A percentile compares a stretch with the other conserved stretches of the same genome.
phyloP scores from a whole-genome alignment of 2,113 vertebrate genomes.

The Albula glossodonta region DNA sequence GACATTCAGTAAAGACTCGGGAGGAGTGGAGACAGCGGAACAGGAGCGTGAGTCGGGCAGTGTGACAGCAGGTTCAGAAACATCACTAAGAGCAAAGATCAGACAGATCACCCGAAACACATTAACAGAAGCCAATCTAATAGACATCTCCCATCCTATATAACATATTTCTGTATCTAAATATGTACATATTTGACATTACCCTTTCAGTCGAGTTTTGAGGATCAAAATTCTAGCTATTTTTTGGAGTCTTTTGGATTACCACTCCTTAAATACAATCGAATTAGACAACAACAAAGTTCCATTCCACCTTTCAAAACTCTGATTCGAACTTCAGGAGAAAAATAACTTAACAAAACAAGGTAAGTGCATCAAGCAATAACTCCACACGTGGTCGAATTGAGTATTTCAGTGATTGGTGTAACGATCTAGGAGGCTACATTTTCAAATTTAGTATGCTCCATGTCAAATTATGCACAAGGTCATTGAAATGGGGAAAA shows the following conservation, averaged over 20 bases:
- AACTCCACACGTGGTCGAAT: not conserved
- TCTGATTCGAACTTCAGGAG: not conserved
- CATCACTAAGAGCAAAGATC: not conserved
- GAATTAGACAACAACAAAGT: not conserved
- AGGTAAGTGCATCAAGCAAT: not conserved
- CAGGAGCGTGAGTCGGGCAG: not conserved
- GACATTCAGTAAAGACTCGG: not conserved
- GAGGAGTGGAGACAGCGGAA: not conserved
- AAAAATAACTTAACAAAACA: not conserved
- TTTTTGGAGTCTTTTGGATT: not conserved
- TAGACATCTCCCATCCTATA: slow-evolving; percentile 25
- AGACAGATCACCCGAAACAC: slow-evolving; percentile 14
- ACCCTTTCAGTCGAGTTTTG: not conserved
- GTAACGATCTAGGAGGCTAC: not conserved
- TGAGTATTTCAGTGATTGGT: slow-evolving; percentile 15
- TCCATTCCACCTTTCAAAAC: not conserved
- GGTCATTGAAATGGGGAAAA: not conserved
- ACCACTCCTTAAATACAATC: not conserved
- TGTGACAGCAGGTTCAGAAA: not conserved
- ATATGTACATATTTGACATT: slow-evolving; percentile 19
- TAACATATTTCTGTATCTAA: slow-evolving; percentile 13
- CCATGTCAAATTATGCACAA: not conserved
- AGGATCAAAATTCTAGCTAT: not conserved
- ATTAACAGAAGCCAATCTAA: slow-evolving; percentile 16
- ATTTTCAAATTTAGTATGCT: not conserved